These are phyloP conservation scores for Ptiloglossa arizonensis DNA, from an alignment of 1,140 invertebrate species.

Conservation along the genomic window DNA sequence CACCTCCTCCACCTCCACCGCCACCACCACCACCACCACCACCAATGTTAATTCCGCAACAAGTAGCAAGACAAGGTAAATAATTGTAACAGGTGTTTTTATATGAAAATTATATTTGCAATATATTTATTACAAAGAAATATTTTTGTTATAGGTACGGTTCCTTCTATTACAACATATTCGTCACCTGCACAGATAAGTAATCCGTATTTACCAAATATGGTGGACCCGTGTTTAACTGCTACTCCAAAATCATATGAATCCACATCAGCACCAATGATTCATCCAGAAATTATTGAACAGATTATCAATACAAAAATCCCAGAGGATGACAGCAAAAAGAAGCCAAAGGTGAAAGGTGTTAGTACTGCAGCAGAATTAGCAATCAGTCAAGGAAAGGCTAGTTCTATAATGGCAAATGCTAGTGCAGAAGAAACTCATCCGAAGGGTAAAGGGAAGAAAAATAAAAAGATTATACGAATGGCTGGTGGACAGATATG, in stretches of 20 bases:
- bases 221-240: conserved; percentile 76
- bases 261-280: conserved; percentile 71
- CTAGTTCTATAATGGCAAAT: conserved; percentile 82
- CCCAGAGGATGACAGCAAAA: conserved; percentile 86
- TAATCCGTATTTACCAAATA: conserved; percentile 74
- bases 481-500: conserved; percentile 96
- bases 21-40: conserved; percentile 83
- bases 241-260: conserved; percentile 77
- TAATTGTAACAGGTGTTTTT: conserved; percentile 16
- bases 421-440: conserved; percentile 85
- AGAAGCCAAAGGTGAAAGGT: conserved; percentile 86
- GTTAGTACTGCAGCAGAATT: conserved; percentile 81
- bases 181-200: conserved; percentile 78
- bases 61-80: conserved; percentile 81
- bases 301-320: conserved; percentile 84
- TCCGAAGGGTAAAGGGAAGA: conserved; percentile 85
- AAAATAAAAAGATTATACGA: conserved; percentile 90
- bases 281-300: conserved; percentile 78
- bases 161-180: conserved; percentile 76
- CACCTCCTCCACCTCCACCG: conserved; percentile 83
- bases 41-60: conserved; percentile 83
- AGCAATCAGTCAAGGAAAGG: conserved; percentile 80
- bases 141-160: conserved; percentile 67
- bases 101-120: not conserved
- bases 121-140: not conserved